Evolutionary conservation across 2,113 vertebrate species (phyloP).

Genomic region (Corythaeola cristata): DNA sequence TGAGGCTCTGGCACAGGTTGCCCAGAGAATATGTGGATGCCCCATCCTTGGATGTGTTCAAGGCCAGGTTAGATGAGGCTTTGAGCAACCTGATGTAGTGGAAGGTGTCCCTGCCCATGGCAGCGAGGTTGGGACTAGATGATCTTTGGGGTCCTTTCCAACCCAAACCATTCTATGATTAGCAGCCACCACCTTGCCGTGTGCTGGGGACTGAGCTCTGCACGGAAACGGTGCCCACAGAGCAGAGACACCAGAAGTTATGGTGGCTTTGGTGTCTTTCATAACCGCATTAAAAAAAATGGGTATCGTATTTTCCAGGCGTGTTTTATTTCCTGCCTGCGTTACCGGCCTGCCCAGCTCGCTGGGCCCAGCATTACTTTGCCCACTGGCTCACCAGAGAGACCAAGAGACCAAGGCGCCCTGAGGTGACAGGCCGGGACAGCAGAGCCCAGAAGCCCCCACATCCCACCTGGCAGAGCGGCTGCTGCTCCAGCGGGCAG

Average conservation of each 20-base stretch:
- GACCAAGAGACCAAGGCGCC: not conserved
- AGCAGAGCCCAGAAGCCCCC: not conserved
- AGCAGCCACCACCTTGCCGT: not conserved
- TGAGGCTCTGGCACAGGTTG: too few relatives aligned
- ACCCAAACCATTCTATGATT: not conserved
- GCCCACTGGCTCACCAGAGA: not conserved
- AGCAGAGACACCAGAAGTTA: not conserved
- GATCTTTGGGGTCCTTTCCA: too few relatives aligned
- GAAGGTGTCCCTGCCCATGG: too few relatives aligned
- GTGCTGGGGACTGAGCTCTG: not conserved
- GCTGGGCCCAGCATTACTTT: not conserved
- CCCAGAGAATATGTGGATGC: too few relatives aligned
- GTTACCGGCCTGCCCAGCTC: not conserved
- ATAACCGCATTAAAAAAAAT: rapidly evolving
- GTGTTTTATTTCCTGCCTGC: not conserved
- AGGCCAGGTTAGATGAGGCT: too few relatives aligned
- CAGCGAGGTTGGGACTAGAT: too few relatives aligned
- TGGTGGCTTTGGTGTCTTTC: not conserved
- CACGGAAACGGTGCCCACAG: rapidly evolving
- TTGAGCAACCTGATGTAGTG: too few relatives aligned
- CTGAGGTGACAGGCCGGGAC: not conserved
- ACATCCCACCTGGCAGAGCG: too few relatives aligned
- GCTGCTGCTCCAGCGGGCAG: not conserved
- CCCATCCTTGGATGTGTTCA: too few relatives aligned
- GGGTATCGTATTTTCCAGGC: not conserved